Percentiles rank a stretch among this genome's conserved stretches.
phyloP scores from a whole-genome alignment of 2,113 vertebrate species.

The Daphoenositta chrysoptera region DNA sequence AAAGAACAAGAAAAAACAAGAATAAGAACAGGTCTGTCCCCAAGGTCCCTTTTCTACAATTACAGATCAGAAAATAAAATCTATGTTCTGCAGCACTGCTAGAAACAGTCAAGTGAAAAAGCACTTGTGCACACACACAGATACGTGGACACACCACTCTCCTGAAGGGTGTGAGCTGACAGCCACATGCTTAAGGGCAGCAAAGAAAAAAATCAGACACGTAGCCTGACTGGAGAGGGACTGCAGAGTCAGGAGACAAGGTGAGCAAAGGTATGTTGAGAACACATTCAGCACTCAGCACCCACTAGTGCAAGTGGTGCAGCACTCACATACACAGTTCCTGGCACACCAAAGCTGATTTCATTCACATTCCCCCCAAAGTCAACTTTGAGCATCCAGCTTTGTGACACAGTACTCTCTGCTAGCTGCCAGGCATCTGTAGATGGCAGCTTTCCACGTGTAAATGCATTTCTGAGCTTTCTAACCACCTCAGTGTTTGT shows the following conservation, averaged over 20 bases:
- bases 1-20: not conserved
- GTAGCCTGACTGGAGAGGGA: not conserved
- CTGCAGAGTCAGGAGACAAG: not conserved
- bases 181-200: not conserved
- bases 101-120: not conserved
- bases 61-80: conserved; percentile 18
- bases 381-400: not conserved
- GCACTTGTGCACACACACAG: not conserved
- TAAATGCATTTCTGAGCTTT: not conserved
- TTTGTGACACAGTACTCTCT: not conserved
- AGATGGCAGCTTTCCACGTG: conserved; percentile 5
- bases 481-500: not conserved
- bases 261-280: not conserved
- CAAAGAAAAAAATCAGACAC: not conserved
- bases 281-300: not conserved
- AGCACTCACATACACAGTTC: not conserved
- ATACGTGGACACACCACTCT: not conserved
- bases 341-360: not conserved
- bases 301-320: not conserved
- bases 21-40: not conserved
- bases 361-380: not conserved
- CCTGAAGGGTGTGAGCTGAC: not conserved
- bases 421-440: not conserved
- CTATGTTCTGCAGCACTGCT: not conserved
- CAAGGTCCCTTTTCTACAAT: not conserved